These are phyloP conservation scores for Acropora yongei DNA, from an alignment of 64 coral and sea anemone genomes.

Conservation along the genomic window DNA sequence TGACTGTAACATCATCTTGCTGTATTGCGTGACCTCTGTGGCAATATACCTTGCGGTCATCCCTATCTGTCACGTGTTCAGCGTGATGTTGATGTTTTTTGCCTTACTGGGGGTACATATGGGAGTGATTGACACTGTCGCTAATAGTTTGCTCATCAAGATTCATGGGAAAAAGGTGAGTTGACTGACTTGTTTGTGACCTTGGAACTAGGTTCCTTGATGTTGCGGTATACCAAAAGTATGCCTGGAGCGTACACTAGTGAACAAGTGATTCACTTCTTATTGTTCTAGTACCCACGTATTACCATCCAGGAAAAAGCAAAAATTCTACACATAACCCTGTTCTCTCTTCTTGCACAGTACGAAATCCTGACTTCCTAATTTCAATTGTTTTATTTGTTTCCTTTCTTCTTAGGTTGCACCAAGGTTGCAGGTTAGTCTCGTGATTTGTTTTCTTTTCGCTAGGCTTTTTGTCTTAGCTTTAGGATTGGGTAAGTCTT, in stretches of 20 bases:
- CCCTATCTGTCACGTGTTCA: slow-evolving; percentile 79
- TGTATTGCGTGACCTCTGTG: slow-evolving; percentile 78
- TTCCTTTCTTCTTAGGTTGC: slow-evolving; percentile 64
- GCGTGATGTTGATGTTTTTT: slow-evolving; percentile 83
- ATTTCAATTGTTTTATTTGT: neutral
- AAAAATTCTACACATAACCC: too few relatives aligned
- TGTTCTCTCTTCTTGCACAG: too few relatives aligned
- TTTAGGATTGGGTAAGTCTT: neutral
- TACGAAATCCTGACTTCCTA: too few relatives aligned
- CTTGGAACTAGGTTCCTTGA: too few relatives aligned
- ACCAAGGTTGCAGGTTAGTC: slow-evolving; percentile 91
- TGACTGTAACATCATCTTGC: slow-evolving; percentile 81
- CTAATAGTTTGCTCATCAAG: slow-evolving; percentile 94
- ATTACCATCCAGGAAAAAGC: too few relatives aligned
- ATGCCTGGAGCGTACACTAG: too few relatives aligned
- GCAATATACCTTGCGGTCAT: slow-evolving; percentile 87
- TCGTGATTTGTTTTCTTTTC: neutral
- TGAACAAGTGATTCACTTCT: too few relatives aligned
- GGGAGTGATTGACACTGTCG: slow-evolving; percentile 97
- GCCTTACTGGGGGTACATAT: slow-evolving; percentile 91
- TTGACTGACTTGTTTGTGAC: neutral
- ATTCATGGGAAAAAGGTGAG: slow-evolving; percentile 96
- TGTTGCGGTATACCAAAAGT: too few relatives aligned
- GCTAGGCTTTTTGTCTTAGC: too few relatives aligned
- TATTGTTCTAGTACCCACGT: too few relatives aligned